phyloP scores from a whole-genome alignment of 2,888 invertebrate species.

The Acrobasis repandana region DNA sequence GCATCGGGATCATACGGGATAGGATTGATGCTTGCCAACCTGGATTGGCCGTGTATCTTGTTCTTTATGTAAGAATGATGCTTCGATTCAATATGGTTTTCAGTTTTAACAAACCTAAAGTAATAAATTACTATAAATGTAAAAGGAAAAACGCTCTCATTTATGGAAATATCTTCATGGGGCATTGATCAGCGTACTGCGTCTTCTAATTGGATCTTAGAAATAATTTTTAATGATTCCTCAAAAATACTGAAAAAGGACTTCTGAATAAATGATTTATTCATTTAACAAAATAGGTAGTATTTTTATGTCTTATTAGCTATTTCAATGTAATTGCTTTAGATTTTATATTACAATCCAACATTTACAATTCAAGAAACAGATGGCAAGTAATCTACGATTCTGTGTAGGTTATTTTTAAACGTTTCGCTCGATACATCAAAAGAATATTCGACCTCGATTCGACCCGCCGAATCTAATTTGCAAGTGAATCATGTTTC shows the following conservation, averaged over 20 bases:
- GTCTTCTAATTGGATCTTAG: no score
- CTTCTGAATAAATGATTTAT: not conserved
- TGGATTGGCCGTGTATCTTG: not conserved
- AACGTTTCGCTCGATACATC: conserved; percentile 36
- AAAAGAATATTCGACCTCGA: conserved; percentile 37
- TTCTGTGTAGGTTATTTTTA: conserved; percentile 36
- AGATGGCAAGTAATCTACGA: not conserved
- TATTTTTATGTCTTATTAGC: no score
- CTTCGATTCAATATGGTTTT: not conserved
- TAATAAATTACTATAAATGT: no score
- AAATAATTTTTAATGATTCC: no score
- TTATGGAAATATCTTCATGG: no score
- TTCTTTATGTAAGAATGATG: not conserved
- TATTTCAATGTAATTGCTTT: not conserved
- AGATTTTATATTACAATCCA: not conserved
- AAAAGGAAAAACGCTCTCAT: no score
- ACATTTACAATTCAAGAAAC: conserved; percentile 10
- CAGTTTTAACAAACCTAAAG: not conserved
- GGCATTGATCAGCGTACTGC: no score
- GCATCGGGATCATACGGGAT: not conserved
- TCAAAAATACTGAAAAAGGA: not conserved
- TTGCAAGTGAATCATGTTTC: conserved; percentile 39
- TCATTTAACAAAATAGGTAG: not conserved
- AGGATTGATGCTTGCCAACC: not conserved
- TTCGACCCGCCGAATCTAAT: conserved; percentile 39